Conservation (phyloP, 2,797 vertebrate genomes). For the Cossypha caffra region DNA sequence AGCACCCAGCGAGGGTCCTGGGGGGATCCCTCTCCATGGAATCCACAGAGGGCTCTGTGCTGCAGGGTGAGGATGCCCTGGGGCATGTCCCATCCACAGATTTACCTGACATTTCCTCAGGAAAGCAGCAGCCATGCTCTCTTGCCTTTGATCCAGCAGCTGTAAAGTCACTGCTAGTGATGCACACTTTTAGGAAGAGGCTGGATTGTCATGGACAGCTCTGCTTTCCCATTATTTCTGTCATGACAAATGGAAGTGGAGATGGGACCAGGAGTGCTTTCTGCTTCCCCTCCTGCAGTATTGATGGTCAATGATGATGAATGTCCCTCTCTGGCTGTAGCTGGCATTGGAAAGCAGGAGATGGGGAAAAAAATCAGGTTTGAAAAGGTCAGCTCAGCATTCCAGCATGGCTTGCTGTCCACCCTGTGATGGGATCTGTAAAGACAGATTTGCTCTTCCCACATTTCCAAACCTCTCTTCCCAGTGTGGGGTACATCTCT, state of each 20-base stretch:
- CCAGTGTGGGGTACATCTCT: accelerated
- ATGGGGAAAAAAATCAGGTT: neutral
- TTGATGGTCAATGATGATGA: neutral
- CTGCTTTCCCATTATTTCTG: neutral
- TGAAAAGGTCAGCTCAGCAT: neutral
- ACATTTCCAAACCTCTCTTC: neutral
- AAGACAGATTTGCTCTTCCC: neutral
- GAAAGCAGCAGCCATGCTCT: neutral
- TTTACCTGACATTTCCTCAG: accelerated
- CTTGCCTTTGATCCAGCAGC: neutral
- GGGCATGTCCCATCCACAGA: accelerated
- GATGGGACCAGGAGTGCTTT: neutral
- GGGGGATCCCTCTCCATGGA: accelerated
- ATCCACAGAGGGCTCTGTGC: neutral
- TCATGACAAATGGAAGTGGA: neutral
- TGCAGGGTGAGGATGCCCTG: neutral
- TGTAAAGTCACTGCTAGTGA: neutral
- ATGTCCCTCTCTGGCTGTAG: neutral
- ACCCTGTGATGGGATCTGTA: neutral
- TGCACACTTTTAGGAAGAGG: neutral
- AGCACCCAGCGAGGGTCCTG: accelerated
- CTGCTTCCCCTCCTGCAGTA: neutral
- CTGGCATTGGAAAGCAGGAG: neutral
- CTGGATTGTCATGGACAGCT: neutral
- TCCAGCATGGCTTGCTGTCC: neutral